Conservation (phyloP, 2,113 vertebrate species). For the Struthidea cinerea region DNA sequence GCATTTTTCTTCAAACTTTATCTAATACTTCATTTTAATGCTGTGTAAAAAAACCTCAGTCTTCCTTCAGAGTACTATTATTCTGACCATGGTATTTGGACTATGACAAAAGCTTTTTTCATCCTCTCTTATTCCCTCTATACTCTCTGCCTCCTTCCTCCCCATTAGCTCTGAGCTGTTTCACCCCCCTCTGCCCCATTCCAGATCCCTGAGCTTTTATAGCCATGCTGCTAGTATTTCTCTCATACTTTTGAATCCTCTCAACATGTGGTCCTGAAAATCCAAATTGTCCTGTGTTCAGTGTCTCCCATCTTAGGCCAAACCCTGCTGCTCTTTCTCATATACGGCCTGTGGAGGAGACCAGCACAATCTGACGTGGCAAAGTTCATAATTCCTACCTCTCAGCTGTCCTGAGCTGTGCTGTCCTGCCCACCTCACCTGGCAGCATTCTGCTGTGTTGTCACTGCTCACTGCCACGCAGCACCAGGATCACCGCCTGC, state of each 20-base stretch:
- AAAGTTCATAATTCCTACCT: background rate
- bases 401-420: background rate
- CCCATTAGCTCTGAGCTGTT: background rate
- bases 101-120: background rate
- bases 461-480: background rate
- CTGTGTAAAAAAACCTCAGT: background rate
- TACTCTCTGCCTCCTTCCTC: background rate
- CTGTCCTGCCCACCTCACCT: rapidly evolving
- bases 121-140: background rate
- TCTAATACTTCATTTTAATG: background rate
- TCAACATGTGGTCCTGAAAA: background rate
- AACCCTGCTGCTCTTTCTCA: background rate
- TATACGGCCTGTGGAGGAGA: background rate
- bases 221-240: background rate
- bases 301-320: background rate
- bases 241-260: background rate
- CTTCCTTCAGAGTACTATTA: background rate
- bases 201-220: background rate
- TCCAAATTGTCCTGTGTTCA: background rate
- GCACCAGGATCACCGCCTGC: rapidly evolving
- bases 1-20: background rate
- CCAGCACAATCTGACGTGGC: background rate
- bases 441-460: rapidly evolving
- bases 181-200: background rate
- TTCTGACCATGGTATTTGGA: background rate